Percentiles rank a stretch among this genome's conserved stretches.
phyloP scores from a whole-genome alignment of 2,888 invertebrate species.

The Scaptomyza tumidula region DNA sequence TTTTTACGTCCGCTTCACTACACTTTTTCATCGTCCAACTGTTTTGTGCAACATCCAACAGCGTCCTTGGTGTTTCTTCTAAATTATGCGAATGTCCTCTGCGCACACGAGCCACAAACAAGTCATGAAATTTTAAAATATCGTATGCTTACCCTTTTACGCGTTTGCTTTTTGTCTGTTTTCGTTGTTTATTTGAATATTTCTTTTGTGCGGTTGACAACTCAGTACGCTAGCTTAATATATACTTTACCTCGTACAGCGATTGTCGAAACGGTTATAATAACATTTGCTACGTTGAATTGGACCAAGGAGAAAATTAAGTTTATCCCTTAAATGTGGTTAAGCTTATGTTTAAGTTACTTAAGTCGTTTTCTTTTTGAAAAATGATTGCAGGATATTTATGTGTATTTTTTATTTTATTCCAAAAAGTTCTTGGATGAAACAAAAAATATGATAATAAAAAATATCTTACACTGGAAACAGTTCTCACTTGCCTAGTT shows the following conservation, averaged over 20 bases:
- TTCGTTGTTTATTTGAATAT: constrained; percentile 25
- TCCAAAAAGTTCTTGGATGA: too few species aligned
- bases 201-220: constrained; percentile 18
- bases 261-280: neutral
- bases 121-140: constrained; percentile 49
- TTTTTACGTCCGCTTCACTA: constrained; percentile 13
- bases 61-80: constrained; percentile 56
- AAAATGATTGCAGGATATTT: too few species aligned
- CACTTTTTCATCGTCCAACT: constrained; percentile 1
- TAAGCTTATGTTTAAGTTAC: neutral
- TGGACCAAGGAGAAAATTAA: neutral
- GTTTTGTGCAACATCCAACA: constrained; percentile 24
- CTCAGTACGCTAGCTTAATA: constrained; percentile 10
- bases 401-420: too few species aligned
- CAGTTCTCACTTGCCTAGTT: too few species aligned
- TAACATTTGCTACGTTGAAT: neutral
- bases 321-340: neutral
- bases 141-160: constrained; percentile 24
- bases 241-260: neutral
- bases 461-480: too few species aligned
- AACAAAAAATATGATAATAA: too few species aligned
- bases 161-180: constrained; percentile 17
- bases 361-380: neutral
- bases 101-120: constrained; percentile 18
- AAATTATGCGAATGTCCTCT: constrained; percentile 42